A percentile compares a stretch with the other conserved stretches of the same genome.
phyloP scores from a whole-genome alignment of 2,113 vertebrate species.

The Chamaetylas fuelleborni region DNA sequence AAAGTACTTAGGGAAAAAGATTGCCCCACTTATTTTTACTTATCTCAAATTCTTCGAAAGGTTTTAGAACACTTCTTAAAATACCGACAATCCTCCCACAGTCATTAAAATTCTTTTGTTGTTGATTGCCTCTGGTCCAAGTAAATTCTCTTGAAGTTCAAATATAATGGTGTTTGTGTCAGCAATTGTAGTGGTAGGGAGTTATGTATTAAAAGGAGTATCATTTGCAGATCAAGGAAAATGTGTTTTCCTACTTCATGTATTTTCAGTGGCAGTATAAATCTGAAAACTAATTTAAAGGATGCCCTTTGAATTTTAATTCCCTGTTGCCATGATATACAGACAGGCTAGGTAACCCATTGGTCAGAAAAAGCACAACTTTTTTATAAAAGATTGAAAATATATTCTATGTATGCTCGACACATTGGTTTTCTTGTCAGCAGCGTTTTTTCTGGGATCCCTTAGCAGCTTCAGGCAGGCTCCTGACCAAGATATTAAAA shows the following conservation, averaged over 20 bases:
- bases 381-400: not conserved
- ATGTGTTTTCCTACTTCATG: not conserved
- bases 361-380: not conserved
- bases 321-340: not conserved
- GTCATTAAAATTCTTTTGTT: conserved; percentile 63
- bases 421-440: not conserved
- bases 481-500: not conserved
- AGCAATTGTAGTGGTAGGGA: not conserved
- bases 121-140: conserved; percentile 1
- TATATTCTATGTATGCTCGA: not conserved
- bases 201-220: not conserved
- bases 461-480: not conserved
- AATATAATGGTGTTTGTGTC: conserved; percentile 7
- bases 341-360: not conserved
- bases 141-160: conserved; percentile 35
- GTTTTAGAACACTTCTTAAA: conserved; percentile 58
- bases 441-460: not conserved
- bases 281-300: not conserved
- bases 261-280: not conserved
- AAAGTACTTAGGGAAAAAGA: conserved; percentile 12
- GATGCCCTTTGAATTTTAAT: not conserved
- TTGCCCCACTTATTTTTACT: conserved; percentile 35
- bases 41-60: conserved; percentile 48
- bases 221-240: not conserved
- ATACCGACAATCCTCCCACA: conserved; percentile 25